Conservation (phyloP, 2,888 invertebrate genomes). For the Eumerus sabulonum region DNA sequence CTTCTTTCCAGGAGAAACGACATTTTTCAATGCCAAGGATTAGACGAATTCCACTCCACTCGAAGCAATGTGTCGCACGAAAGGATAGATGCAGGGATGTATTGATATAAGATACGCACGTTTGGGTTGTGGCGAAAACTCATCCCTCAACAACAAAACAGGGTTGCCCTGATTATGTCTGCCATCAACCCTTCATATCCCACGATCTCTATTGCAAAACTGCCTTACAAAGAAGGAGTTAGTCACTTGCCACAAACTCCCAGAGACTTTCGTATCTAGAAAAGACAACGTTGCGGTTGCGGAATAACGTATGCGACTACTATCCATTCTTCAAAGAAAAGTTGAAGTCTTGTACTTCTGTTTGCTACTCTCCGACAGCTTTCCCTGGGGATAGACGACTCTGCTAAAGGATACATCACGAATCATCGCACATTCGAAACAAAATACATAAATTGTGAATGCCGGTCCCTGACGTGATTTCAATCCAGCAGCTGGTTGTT, state of each 20-base stretch:
- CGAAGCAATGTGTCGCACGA: slow-evolving; percentile 4
- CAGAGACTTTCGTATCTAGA: not conserved
- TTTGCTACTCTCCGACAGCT: not conserved
- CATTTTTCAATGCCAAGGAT: slow-evolving; percentile 44
- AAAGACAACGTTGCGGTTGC: slow-evolving; percentile 9
- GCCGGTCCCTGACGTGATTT: slow-evolving; percentile 8
- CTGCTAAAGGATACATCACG: not conserved
- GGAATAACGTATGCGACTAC: slow-evolving; percentile 13
- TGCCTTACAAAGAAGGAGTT: not conserved
- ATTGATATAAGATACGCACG: no score
- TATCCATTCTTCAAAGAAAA: slow-evolving; percentile 6
- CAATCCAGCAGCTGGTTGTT: slow-evolving; percentile 29
- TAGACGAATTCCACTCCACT: slow-evolving; percentile 7
- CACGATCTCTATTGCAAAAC: not conserved
- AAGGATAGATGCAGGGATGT: not conserved
- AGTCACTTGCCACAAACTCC: no score
- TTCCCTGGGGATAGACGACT: slow-evolving; percentile 9
- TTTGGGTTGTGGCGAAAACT: not conserved
- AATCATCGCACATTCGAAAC: slow-evolving; percentile 34
- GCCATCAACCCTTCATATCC: not conserved
- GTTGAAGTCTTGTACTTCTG: no score
- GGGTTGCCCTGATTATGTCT: no score
- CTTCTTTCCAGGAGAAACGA: slow-evolving; percentile 5
- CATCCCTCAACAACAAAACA: not conserved
- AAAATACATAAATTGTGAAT: slow-evolving; percentile 26